A percentile compares a stretch with the other conserved stretches of the same genome.
These are phyloP conservation scores for Nerophis lumbriciformis DNA, from an alignment of 2,113 vertebrate genomes.

Conservation along the genomic window DNA sequence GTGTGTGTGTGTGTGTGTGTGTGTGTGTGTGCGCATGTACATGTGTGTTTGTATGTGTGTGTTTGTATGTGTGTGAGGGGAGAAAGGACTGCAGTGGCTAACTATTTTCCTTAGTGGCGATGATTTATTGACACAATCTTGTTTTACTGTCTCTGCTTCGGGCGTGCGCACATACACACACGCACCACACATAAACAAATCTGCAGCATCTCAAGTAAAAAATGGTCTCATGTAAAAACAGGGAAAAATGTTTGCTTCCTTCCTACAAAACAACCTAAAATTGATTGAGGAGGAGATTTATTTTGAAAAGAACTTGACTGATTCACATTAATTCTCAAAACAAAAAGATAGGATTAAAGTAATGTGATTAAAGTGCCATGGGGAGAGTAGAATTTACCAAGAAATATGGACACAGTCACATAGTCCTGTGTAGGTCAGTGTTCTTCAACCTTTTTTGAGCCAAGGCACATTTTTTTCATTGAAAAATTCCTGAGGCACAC, in stretches of 20 bases:
- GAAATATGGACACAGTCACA: too few species aligned
- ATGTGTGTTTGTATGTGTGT: constrained; percentile 1
- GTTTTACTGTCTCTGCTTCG: constrained; percentile 22
- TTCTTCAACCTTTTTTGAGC: too few species aligned
- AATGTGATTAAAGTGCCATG: too few species aligned
- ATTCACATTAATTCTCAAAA: too few species aligned
- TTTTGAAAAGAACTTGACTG: neutral
- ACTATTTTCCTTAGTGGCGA: constrained; percentile 45
- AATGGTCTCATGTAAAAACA: too few species aligned
- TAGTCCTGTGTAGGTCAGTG: too few species aligned
- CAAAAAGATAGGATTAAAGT: too few species aligned
- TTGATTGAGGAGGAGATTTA: neutral
- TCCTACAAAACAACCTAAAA: neutral
- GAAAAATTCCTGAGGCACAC: too few species aligned
- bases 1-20: constrained; percentile 12
- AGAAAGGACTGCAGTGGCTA: constrained; percentile 1
- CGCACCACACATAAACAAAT: neutral
- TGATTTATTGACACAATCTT: constrained; percentile 43
- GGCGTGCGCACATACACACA: neutral
- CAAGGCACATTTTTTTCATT: too few species aligned
- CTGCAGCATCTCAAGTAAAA: neutral
- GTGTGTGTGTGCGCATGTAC: too few species aligned
- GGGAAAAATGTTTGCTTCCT: neutral
- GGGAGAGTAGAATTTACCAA: too few species aligned
- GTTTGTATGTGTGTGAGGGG: neutral